These are phyloP conservation scores for Aphis gossypii DNA, from an alignment of 1,140 invertebrate species.

Conservation along the genomic window DNA sequence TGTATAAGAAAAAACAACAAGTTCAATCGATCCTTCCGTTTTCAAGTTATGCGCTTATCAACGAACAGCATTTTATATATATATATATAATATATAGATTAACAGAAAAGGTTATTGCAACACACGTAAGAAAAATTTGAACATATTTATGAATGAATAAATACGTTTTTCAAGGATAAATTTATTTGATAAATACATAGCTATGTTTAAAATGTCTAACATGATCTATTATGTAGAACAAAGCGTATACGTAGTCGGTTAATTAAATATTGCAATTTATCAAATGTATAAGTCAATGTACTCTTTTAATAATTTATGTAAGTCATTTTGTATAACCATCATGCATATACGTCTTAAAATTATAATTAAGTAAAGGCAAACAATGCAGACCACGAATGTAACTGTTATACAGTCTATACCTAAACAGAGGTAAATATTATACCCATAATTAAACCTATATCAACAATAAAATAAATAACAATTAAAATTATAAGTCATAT, in stretches of 20 bases:
- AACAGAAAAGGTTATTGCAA: neutral
- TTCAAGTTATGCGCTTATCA: no score
- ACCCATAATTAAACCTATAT: neutral
- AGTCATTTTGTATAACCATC: neutral
- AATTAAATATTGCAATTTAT: neutral
- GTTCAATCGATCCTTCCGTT: no score
- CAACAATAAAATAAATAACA: neutral
- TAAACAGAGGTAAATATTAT: neutral
- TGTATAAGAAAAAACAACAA: no score
- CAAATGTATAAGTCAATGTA: neutral
- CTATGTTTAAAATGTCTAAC: neutral
- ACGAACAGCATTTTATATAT: no score
- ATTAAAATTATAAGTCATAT: no score
- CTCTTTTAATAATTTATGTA: neutral
- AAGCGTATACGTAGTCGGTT: neutral
- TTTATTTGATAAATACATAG: neutral
- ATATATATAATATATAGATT: no score
- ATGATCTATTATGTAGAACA: neutral
- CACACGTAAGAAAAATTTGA: neutral
- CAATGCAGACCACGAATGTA: neutral
- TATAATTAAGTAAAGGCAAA: slow-evolving; percentile 18
- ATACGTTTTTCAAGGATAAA: neutral
- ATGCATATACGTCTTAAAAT: neutral
- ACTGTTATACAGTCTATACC: neutral
- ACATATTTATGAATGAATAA: neutral